phyloP scores from a whole-genome alignment of 64 coral and sea anemone genomes.

The Catalaphyllia jardinei region DNA sequence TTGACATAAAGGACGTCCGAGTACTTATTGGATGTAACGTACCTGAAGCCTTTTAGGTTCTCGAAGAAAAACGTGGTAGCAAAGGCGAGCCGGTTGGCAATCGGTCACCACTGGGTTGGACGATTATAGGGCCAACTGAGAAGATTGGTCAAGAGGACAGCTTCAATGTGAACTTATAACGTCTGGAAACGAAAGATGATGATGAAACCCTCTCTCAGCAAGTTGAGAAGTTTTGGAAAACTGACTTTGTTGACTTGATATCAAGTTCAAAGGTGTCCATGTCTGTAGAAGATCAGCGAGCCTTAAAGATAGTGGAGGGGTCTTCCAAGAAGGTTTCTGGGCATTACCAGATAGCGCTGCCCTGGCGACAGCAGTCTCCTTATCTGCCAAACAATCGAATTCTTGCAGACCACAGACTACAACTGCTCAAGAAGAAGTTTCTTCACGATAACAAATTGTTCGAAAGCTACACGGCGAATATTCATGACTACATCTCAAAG shows the following conservation, averaged over 20 bases:
- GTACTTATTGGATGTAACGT: conserved; percentile 48
- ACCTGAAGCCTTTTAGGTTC: conserved; percentile 44
- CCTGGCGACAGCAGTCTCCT: conserved; percentile 14
- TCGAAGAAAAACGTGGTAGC: conserved; percentile 20
- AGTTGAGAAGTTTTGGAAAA: conserved; percentile 32
- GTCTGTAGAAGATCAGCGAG: conserved; percentile 50
- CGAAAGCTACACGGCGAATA: conserved; percentile 35
- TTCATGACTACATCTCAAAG: conserved; percentile 43
- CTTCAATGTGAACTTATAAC: background rate
- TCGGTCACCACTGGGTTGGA: conserved; percentile 44
- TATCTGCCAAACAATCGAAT: conserved; percentile 52
- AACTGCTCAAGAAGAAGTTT: conserved; percentile 27
- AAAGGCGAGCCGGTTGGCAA: conserved; percentile 36
- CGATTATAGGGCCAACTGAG: conserved; percentile 15
- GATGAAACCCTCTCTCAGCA: background rate
- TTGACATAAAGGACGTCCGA: conserved; percentile 10
- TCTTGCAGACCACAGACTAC: conserved; percentile 14
- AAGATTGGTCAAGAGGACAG: background rate
- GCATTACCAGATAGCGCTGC: conserved; percentile 52
- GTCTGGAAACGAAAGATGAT: background rate
- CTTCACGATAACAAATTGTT: conserved; percentile 13
- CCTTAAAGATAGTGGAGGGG: conserved; percentile 36
- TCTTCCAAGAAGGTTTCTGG: background rate
- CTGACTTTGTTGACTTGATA: conserved; percentile 17
- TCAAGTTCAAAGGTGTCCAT: conserved; percentile 1